phyloP scores from a whole-genome alignment of 2,888 invertebrate species.

The Oscheius sp. region DNA sequence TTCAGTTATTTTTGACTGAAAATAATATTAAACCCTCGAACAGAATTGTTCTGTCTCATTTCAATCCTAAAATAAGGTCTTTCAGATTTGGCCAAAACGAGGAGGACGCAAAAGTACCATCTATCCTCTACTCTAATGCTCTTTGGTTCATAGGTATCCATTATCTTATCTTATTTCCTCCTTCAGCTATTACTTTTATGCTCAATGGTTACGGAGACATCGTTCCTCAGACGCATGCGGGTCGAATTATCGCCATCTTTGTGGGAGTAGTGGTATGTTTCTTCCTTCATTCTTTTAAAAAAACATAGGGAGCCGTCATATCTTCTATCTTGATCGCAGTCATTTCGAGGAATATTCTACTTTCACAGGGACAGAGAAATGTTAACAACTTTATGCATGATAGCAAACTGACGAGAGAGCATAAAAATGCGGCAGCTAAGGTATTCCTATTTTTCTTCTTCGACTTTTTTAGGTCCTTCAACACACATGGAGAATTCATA shows the following conservation, averaged over 20 bases:
- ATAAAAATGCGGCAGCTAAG: constrained; percentile 99
- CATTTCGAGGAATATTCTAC: constrained; percentile 96
- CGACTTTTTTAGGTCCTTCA: constrained; percentile 76
- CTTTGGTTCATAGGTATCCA: constrained; percentile 68
- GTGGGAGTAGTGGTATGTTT: constrained; percentile 96
- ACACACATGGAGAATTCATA: constrained; percentile 99
- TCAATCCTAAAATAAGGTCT: too few relatives aligned
- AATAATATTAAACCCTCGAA: too few relatives aligned
- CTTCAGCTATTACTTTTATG: constrained; percentile 85
- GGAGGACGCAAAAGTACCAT: constrained; percentile 53
- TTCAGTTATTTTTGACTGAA: too few relatives aligned
- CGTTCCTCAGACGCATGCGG: constrained; percentile 99
- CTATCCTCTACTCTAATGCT: constrained; percentile 66
- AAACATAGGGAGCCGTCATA: constrained; percentile 89
- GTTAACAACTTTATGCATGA: constrained; percentile 99
- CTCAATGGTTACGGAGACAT: constrained; percentile 98
- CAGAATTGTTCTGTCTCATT: too few relatives aligned
- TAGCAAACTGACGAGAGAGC: constrained; percentile 97
- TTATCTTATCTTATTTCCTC: neutral
- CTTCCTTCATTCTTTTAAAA: neutral
- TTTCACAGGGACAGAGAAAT: constrained; percentile 96
- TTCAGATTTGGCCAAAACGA: constrained; percentile 46
- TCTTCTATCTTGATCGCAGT: constrained; percentile 98
- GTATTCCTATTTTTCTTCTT: constrained; percentile 74
- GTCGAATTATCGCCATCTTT: constrained; percentile 96